Base-by-base conservation (phyloP, 1,140 invertebrate species). In the Trichonephila clavipes region DNA sequence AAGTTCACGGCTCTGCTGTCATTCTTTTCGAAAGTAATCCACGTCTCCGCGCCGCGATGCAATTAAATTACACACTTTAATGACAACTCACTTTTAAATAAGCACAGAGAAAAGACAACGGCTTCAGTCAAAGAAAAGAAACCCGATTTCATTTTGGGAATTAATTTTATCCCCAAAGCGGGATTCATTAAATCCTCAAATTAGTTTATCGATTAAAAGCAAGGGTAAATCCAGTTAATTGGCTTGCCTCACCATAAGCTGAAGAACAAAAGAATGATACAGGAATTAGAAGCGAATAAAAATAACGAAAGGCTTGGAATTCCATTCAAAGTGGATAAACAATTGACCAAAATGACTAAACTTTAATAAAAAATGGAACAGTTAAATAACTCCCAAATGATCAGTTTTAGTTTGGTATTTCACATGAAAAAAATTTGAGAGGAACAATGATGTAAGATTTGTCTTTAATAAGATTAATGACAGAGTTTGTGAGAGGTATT, bases 201-300 rank as follows among this genome's bases (percentile, higher is more conserved):
- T 69, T 69, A 69, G 66, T 69, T 69, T 69, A 69, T 69, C 66
- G 66, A 69, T 69, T 24, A 69, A 69, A 69, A 69, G 66, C 10
- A n/a, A n/a, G 66, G n/a, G n/a, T 69, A 69, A 69, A 69, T 69
- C 66, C n/a, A 69, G n/a, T 69, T 24, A 69, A 24, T 69, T 24
- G 66, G 66, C 10, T 69, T 69, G n/a, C 28, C n/a, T 69, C 1
- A 69, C 19, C 61, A 21, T 19, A 62, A 19, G 61, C 61, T 62
- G 61, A 6, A 62, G 16, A 19, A 19, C 5, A 62, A 69, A 69
- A 69, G 21, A 69, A 69, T 24, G n/a, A 5, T 21, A 69, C n/a
- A 8, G 7, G 10, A 69, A 24, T 24, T 69, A 69, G 66, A 69
- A n/a, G n/a, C 66, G n/a, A 69, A 24, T 19, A 62, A 62, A n/a